Percentiles rank a stretch among this genome's conserved stretches.
These are phyloP conservation scores for Prosapia bicincta DNA, from an alignment of 2,888 invertebrate genomes.

Conservation along the genomic window DNA sequence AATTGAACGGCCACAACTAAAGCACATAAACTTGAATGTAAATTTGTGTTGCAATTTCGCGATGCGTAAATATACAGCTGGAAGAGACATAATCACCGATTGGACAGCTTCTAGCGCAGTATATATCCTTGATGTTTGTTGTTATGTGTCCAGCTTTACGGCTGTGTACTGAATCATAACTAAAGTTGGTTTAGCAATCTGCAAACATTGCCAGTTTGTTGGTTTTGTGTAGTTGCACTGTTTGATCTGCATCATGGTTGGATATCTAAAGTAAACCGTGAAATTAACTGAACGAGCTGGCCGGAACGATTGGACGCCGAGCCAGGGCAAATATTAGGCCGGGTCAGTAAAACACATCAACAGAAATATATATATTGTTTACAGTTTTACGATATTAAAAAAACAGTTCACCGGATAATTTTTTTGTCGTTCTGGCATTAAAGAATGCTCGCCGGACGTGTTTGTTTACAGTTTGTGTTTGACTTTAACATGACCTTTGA, in stretches of 20 bases:
- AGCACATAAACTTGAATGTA: not conserved
- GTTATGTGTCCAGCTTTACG: not conserved
- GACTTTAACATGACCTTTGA: too few species aligned
- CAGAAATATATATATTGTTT: not conserved
- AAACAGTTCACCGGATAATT: too few species aligned
- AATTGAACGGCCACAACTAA: not conserved
- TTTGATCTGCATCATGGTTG: not conserved
- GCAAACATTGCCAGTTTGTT: not conserved
- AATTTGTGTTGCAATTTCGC: not conserved
- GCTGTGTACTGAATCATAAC: not conserved
- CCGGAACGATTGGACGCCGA: not conserved
- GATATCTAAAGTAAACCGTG: not conserved
- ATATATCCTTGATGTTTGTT: not conserved
- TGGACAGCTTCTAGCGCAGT: not conserved
- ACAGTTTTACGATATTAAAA: not conserved
- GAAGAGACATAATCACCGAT: not conserved
- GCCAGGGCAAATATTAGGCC: not conserved
- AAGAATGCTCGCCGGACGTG: too few species aligned
- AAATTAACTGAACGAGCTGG: not conserved
- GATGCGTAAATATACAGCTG: not conserved
- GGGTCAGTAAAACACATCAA: not conserved
- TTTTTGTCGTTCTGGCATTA: too few species aligned
- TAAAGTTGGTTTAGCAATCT: not conserved
- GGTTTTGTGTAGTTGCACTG: not conserved
- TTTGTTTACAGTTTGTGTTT: too few species aligned